phyloP scores from a whole-genome alignment of 2,797 vertebrate species.

The Sebastes baramenuke region DNA sequence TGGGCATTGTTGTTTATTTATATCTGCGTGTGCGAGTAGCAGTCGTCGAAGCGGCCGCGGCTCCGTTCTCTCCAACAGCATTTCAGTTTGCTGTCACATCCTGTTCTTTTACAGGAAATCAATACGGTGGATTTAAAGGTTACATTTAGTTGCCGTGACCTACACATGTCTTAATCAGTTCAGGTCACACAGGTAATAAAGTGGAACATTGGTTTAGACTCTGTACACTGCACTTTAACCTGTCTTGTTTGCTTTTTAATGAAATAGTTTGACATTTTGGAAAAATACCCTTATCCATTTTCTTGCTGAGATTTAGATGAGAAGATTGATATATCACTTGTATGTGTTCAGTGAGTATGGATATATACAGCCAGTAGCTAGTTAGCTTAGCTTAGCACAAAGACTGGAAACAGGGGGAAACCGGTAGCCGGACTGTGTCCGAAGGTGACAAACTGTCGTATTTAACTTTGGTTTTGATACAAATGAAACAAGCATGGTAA shows the following conservation, averaged over 20 bases:
- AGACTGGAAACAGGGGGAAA: neutral
- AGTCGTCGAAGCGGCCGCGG: conserved; percentile 1
- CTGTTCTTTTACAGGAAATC: conserved; percentile 46
- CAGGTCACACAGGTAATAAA: conserved; percentile 16
- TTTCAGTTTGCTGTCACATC: conserved; percentile 32
- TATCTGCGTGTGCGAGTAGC: conserved; percentile 51
- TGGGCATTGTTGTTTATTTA: conserved; percentile 72
- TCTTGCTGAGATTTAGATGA: neutral
- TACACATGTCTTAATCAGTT: neutral
- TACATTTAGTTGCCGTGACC: conserved; percentile 1
- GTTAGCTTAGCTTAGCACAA: neutral
- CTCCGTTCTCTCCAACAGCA: conserved; percentile 27
- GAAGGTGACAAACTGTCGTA: neutral
- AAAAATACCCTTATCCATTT: neutral
- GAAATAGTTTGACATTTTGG: neutral
- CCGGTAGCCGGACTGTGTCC: neutral
- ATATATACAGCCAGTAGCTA: neutral
- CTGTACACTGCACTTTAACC: neutral
- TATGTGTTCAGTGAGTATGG: neutral
- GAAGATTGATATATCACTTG: neutral
- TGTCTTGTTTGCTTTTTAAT: neutral
- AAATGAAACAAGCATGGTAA: neutral
- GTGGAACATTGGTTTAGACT: neutral
- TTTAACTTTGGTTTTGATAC: neutral
- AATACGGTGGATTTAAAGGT: conserved; percentile 48